Evolutionary conservation across 1,140 invertebrate genomes (phyloP).

Genomic region (Calephelis virginiensis): DNA sequence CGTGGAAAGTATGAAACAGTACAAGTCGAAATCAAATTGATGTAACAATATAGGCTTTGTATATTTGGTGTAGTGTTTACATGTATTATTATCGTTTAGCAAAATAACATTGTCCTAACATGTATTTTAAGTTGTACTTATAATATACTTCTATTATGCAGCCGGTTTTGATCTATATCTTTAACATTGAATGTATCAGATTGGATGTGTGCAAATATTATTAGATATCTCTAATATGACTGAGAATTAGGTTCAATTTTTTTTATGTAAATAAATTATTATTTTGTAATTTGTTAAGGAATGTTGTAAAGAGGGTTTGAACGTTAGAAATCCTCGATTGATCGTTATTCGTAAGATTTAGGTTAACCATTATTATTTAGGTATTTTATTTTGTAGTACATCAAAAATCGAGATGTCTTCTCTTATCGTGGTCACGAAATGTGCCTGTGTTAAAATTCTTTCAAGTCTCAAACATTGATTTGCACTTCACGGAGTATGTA

Average conservation of each 20-base stretch:
- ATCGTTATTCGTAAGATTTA: slow-evolving; percentile 53
- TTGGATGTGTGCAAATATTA: slow-evolving; percentile 33
- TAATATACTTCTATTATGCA: not conserved
- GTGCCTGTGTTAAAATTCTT: not conserved
- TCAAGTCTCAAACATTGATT: not conserved
- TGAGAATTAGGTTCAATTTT: slow-evolving; percentile 74
- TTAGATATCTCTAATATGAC: slow-evolving; percentile 62
- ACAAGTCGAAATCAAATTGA: not conserved
- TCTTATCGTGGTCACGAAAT: not conserved
- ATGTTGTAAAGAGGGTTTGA: slow-evolving; percentile 40
- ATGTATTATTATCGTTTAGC: not conserved
- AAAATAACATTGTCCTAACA: not conserved
- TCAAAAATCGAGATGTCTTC: slow-evolving; percentile 1
- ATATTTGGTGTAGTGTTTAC: slow-evolving; percentile 4
- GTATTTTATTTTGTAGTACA: slow-evolving; percentile 19
- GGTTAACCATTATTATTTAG: slow-evolving; percentile 29
- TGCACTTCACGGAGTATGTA: no score
- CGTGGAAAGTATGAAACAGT: not conserved
- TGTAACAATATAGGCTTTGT: not conserved
- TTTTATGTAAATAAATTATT: slow-evolving; percentile 64
- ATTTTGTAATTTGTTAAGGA: slow-evolving; percentile 49
- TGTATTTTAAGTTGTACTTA: slow-evolving; percentile 6
- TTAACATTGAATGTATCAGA: slow-evolving; percentile 23
- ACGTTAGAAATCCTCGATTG: slow-evolving; percentile 42
- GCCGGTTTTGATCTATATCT: not conserved